Conservation (phyloP, 2,113 vertebrate species). For the Tapirus terrestris region DNA sequence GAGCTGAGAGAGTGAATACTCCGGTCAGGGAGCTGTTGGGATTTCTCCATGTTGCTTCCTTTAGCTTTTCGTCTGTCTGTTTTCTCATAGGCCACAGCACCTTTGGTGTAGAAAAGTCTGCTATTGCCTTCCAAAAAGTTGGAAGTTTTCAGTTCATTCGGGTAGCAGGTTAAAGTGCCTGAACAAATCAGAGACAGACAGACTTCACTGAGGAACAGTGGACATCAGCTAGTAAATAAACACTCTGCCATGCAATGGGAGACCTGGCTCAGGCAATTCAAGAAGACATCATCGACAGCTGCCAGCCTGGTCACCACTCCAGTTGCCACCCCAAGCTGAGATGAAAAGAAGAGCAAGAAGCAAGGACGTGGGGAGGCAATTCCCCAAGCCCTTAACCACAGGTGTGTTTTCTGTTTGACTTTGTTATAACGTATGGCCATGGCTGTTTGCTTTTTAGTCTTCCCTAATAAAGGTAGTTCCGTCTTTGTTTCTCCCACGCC, state of each 20-base stretch:
- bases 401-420: background rate
- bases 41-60: background rate
- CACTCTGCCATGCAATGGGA: slow-evolving; percentile 32
- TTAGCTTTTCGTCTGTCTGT: background rate
- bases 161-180: slow-evolving; percentile 47
- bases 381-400: background rate
- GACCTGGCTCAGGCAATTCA: background rate
- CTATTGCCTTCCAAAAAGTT: slow-evolving; percentile 1
- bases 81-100: background rate
- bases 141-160: slow-evolving; percentile 34
- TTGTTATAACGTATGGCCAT: background rate
- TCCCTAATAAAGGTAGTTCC: background rate
- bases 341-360: background rate
- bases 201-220: slow-evolving; percentile 64
- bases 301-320: background rate
- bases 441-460: background rate
- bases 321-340: background rate
- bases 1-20: background rate
- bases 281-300: background rate
- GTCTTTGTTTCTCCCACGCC: background rate
- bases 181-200: slow-evolving; percentile 27
- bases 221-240: slow-evolving; percentile 28
- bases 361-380: background rate
- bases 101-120: background rate
- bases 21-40: background rate